Percentiles rank a stretch among this genome's conserved stretches.
Conservation (phyloP, 1,140 invertebrate genomes). For the Zaprionus lachaisei region DNA sequence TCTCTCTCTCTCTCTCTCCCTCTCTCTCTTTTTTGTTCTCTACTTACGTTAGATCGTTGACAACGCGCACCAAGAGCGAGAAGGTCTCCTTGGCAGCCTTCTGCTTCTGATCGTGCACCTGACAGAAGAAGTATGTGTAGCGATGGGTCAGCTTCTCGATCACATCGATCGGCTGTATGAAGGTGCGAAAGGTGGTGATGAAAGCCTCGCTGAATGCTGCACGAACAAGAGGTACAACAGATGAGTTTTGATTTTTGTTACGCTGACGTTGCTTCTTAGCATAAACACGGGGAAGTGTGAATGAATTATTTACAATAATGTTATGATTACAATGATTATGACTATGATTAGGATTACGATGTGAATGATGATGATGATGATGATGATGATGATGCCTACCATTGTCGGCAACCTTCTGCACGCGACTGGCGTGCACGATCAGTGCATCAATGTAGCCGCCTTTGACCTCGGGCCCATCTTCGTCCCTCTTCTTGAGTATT, state of each 20-base stretch:
- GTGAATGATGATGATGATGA: conserved; percentile 14
- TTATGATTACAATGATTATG: neutral
- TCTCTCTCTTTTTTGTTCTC: too few species aligned
- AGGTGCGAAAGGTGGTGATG: conserved; percentile 97
- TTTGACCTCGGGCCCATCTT: conserved; percentile 94
- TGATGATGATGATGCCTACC: conserved; percentile 62
- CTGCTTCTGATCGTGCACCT: conserved; percentile 89
- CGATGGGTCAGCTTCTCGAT: conserved; percentile 95
- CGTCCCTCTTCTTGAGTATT: conserved; percentile 91
- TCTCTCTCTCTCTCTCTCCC: too few species aligned
- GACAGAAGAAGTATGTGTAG: conserved; percentile 90
- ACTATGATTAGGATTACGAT: conserved; percentile 16
- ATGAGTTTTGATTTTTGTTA: conserved; percentile 45
- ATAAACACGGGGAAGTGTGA: conserved; percentile 20
- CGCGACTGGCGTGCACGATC: conserved; percentile 96
- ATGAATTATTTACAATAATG: conserved; percentile 5
- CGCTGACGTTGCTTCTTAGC: conserved; percentile 1
- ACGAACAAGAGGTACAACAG: conserved; percentile 55
- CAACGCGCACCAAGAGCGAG: conserved; percentile 94
- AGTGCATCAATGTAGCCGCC: conserved; percentile 96
- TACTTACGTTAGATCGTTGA: conserved; percentile 95
- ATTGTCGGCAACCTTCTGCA: conserved; percentile 84
- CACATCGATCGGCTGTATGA: conserved; percentile 94
- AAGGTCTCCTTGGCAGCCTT: conserved; percentile 94
- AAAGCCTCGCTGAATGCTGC: conserved; percentile 96